Evolutionary conservation across 2,888 invertebrate species (phyloP).

Genomic region (Athalia cordata): DNA sequence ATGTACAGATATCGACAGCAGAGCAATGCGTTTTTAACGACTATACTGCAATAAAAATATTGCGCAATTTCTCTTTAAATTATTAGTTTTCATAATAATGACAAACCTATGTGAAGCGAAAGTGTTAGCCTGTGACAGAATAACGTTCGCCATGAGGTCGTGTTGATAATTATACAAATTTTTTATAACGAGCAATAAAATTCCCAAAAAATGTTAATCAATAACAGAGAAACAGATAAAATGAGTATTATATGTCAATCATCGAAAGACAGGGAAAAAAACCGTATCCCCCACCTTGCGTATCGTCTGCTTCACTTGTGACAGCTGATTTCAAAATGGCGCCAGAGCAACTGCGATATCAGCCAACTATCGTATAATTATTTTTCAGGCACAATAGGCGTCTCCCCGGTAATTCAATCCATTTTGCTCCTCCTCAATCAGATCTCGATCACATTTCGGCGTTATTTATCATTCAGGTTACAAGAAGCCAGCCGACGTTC

Average conservation of each 20-base stretch:
- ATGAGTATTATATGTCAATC: slow-evolving; percentile 6
- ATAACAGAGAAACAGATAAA: slow-evolving; percentile 24
- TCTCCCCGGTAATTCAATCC: slow-evolving; percentile 10
- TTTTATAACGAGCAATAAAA: too few relatives aligned
- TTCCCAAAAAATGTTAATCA: slow-evolving; percentile 14
- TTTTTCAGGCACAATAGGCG: slow-evolving; percentile 15
- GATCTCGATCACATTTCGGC: slow-evolving; percentile 24
- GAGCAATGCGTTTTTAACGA: too few relatives aligned
- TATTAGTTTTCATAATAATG: neutral
- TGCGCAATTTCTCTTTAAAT: slow-evolving; percentile 6
- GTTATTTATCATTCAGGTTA: neutral
- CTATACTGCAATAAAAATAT: neutral
- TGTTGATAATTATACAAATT: neutral
- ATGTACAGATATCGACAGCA: too few relatives aligned
- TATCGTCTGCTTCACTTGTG: slow-evolving; percentile 63
- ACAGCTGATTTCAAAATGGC: slow-evolving; percentile 63
- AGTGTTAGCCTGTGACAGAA: neutral
- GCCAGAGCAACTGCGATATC: slow-evolving; percentile 38
- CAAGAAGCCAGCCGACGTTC: neutral
- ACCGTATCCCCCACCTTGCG: slow-evolving; percentile 55
- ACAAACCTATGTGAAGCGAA: slow-evolving; percentile 11
- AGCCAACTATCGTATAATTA: slow-evolving; percentile 22
- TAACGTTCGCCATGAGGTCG: slow-evolving; percentile 11
- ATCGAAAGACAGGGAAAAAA: neutral
- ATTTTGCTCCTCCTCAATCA: slow-evolving; percentile 12